These are phyloP conservation scores for Philotrypesis tridentata DNA, from an alignment of 1,140 invertebrate genomes.

Conservation along the genomic window DNA sequence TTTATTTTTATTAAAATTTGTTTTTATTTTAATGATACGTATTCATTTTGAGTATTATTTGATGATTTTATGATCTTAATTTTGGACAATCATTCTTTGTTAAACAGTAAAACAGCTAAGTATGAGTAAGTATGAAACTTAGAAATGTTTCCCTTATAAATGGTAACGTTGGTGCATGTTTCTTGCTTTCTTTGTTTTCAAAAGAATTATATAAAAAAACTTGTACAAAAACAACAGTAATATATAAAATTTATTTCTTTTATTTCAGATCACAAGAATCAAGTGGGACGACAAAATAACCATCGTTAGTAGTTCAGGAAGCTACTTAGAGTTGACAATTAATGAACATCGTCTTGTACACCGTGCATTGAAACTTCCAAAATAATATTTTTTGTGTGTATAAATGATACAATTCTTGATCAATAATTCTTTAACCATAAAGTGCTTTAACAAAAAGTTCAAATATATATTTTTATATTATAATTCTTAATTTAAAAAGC, in stretches of 20 bases:
- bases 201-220: background rate
- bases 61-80: background rate
- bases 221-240: background rate
- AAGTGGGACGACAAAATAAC: background rate
- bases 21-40: background rate
- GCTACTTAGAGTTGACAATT: background rate
- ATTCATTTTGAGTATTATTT: background rate
- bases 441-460: background rate
- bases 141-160: background rate
- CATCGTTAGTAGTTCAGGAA: background rate
- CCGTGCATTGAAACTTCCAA: background rate
- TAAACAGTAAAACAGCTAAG: background rate
- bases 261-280: conserved; percentile 28
- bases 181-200: background rate
- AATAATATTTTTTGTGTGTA: background rate
- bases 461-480: background rate
- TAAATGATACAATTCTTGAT: background rate
- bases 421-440: background rate
- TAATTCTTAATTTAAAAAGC: background rate
- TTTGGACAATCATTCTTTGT: background rate
- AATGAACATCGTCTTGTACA: background rate
- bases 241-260: conserved; percentile 25
- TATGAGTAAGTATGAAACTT: background rate
- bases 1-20: background rate
- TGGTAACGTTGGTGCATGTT: background rate